Base-by-base conservation (phyloP, 2,888 invertebrate species). In the Trichopoda pennipes region DNA sequence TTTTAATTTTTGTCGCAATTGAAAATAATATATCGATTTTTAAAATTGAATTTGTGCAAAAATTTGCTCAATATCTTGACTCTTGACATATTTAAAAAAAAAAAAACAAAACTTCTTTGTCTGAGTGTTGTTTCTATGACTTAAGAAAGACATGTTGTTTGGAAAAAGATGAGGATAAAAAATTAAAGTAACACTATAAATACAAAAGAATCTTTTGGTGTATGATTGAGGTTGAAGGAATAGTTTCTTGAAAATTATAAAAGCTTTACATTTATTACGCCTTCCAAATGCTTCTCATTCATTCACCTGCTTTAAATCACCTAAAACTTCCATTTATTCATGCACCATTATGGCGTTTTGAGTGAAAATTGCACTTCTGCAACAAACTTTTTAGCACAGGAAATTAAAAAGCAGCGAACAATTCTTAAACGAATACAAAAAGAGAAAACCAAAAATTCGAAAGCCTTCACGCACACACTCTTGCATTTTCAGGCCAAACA, bases 381-480 rank as follows among this genome's bases (percentile, higher is more conserved):
- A 81, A 81, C 66, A 82, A 85, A 86, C 84, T 86, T 85, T 86
- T 86, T 85, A 85, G 84, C 85, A 85, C 84, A 85, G 85, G 86
- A 86, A 85, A 86, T 86, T 86, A 85, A 86, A 85, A 86, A 82
- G 83, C 76, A 81, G 83, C 80, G 70, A 73, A 63, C 42, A 68
- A 56, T 73, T 28, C 56, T 55, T 61, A 61, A 66, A 68, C 47
- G 38, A 75, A 80, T 8, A 28, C 28, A 28, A 28, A 28, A 2
- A 28, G 8, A 28, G 4, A 28, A 28, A 4, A 28, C 1, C 69
- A 55, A 47, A 56, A 35, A 49, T 16, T 55, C 6, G 35, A 32
- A n/a, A 44, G 38, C 53, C 44, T 69, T 69, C 10, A 56, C 53
- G 21, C 53, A 49, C 49, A 49, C 49, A 44, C 75, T 49, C 64